phyloP scores from a whole-genome alignment of 2,888 invertebrate species.

The Enoplolaimus lenunculus region DNA sequence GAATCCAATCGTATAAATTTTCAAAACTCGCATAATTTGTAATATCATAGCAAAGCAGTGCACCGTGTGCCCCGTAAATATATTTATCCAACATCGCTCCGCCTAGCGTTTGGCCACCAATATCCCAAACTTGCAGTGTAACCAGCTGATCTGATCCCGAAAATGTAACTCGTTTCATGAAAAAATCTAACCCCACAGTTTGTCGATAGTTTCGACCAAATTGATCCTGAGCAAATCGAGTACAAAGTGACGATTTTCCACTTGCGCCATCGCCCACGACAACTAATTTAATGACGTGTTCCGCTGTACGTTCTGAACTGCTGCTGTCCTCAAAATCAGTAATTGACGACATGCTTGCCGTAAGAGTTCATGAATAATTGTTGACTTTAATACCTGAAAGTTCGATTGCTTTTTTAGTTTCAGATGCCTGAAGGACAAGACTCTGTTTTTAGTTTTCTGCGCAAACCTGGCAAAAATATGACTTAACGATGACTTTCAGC shows the following conservation, averaged over 20 bases:
- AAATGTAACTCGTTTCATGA: slow-evolving; percentile 51
- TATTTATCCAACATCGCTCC: slow-evolving; percentile 61
- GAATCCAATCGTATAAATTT: slow-evolving; percentile 58
- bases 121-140: slow-evolving; percentile 58
- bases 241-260: slow-evolving; percentile 50
- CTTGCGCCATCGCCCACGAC: slow-evolving; percentile 61
- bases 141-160: slow-evolving; percentile 33
- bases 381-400: too few relatives aligned
- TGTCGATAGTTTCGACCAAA: slow-evolving; percentile 49
- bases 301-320: slow-evolving; percentile 46
- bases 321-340: not conserved
- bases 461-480: too few relatives aligned
- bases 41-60: slow-evolving; percentile 67
- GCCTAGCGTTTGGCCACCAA: slow-evolving; percentile 61
- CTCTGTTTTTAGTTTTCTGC: too few relatives aligned
- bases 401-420: too few relatives aligned
- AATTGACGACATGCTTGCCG: not conserved
- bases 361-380: too few relatives aligned
- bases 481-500: too few relatives aligned
- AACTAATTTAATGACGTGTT: slow-evolving; percentile 57
- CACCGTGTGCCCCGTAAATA: slow-evolving; percentile 47
- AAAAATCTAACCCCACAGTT: slow-evolving; percentile 57
- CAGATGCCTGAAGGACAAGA: too few relatives aligned
- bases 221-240: slow-evolving; percentile 54
- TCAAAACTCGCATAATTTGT: slow-evolving; percentile 67